Percentiles rank a stretch among this genome's conserved stretches.
Conservation (phyloP, 2,113 vertebrate genomes). For the Seriola rivoliana region DNA sequence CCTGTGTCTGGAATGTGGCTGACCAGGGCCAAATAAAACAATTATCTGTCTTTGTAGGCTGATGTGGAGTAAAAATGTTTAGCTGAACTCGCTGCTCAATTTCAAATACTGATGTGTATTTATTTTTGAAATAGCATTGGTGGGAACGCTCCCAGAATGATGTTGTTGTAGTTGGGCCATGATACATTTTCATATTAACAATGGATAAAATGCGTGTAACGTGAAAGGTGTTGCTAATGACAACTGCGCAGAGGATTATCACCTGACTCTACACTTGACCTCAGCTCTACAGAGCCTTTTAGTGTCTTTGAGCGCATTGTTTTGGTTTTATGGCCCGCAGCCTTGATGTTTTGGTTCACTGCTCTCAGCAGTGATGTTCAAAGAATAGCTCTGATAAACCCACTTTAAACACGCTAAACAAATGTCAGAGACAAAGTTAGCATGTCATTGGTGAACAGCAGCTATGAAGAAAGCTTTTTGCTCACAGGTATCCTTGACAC, state of each 20-base stretch:
- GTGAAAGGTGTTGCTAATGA: not conserved
- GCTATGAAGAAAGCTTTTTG: too few species aligned
- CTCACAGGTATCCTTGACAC: too few species aligned
- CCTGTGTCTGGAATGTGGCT: constrained; percentile 60
- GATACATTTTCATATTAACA: not conserved
- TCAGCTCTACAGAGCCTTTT: not conserved
- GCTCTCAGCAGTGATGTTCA: too few species aligned
- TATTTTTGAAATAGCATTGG: constrained; percentile 47
- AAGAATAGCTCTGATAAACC: not conserved
- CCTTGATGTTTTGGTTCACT: too few species aligned
- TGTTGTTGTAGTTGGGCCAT: not conserved
- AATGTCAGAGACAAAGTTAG: too few species aligned
- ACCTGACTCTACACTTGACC: not conserved
- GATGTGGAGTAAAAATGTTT: constrained; percentile 51
- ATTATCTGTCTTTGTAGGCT: constrained; percentile 34
- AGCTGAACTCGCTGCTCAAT: constrained; percentile 25
- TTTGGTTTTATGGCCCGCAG: not conserved
- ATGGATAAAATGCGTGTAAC: not conserved
- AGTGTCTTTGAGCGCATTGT: not conserved
- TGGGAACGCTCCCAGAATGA: constrained; percentile 8
- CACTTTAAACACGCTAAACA: too few species aligned
- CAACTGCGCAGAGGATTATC: not conserved
- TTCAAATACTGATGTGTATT: constrained; percentile 48
- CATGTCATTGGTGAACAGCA: too few species aligned
- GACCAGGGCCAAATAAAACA: constrained; percentile 63